These are phyloP conservation scores for Zaprionus nigranus DNA, from an alignment of 1,140 invertebrate species.

Conservation along the genomic window DNA sequence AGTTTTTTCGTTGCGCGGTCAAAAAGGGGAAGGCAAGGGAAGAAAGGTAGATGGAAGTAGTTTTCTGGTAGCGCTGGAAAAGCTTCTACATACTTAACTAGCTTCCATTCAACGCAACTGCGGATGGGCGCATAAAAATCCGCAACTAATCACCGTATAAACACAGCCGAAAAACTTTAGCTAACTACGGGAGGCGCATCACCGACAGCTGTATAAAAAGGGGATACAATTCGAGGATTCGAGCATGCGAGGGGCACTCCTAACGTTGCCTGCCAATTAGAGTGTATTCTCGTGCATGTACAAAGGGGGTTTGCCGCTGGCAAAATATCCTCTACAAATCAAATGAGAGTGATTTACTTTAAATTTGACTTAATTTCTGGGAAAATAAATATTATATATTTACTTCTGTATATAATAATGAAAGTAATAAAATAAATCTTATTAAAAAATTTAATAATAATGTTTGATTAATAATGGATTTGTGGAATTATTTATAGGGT, in stretches of 20 bases:
- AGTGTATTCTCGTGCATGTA: constrained; percentile 16
- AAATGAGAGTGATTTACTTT: neutral
- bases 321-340: constrained; percentile 3
- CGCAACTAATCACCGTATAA: constrained; percentile 61
- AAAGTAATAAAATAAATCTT: neutral
- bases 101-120: constrained; percentile 18
- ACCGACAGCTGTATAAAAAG: constrained; percentile 35
- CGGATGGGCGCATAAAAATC: constrained; percentile 52
- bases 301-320: neutral
- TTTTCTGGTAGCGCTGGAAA: too few species aligned
- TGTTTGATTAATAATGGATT: too few species aligned
- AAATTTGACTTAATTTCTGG: too few species aligned
- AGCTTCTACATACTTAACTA: constrained; percentile 39
- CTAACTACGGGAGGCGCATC: constrained; percentile 39
- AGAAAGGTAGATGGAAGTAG: neutral
- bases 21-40: neutral
- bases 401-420: too few species aligned
- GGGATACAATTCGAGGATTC: constrained; percentile 32
- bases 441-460: neutral
- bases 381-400: too few species aligned
- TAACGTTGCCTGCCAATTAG: constrained; percentile 36
- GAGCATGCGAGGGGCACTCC: constrained; percentile 20
- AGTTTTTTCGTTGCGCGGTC: neutral
- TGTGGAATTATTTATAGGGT: too few species aligned
- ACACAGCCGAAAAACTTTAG: constrained; percentile 56